Percentiles rank a stretch among this genome's conserved stretches.
Evolutionary conservation across 2,888 invertebrate species (phyloP).

Genomic region (Caenorhabditis drosophilae): DNA sequence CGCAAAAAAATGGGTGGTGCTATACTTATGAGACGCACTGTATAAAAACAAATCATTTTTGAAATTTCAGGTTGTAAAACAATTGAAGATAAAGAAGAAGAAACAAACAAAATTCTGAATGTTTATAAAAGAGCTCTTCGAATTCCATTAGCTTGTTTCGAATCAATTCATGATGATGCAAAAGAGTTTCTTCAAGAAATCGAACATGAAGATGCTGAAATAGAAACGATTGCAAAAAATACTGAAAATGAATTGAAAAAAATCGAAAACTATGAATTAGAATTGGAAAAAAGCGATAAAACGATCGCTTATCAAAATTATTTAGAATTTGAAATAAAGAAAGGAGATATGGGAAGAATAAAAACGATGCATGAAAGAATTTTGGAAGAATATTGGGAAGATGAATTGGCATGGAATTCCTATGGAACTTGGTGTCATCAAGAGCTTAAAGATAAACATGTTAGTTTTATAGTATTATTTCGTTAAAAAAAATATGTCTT

Average conservation of each 20-base stretch:
- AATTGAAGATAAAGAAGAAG: no score
- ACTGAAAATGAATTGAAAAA: constrained; percentile 16
- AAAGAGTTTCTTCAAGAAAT: constrained; percentile 4
- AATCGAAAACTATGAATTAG: constrained; percentile 23
- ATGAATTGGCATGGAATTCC: constrained; percentile 45
- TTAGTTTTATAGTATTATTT: no score
- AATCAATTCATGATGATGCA: constrained; percentile 15
- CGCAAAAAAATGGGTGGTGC: no score
- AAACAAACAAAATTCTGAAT: constrained; percentile 2
- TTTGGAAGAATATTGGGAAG: constrained; percentile 24
- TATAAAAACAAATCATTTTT: no score
- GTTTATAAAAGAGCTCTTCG: constrained; percentile 35
- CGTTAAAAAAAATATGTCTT: no score
- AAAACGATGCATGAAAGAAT: constrained; percentile 46
- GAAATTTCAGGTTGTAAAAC: no score
- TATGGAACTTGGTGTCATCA: constrained; percentile 49
- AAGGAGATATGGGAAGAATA: constrained; percentile 24
- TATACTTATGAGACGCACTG: no score
- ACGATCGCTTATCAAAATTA: constrained; percentile 23
- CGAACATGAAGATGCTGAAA: constrained; percentile 4
- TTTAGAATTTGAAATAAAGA: constrained; percentile 25
- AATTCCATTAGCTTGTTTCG: constrained; percentile 17
- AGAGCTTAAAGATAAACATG: no score
- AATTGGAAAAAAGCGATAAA: constrained; percentile 12
- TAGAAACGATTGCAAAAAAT: constrained; percentile 9